Conservation (phyloP, 2,888 invertebrate species). For the Phania funesta region DNA sequence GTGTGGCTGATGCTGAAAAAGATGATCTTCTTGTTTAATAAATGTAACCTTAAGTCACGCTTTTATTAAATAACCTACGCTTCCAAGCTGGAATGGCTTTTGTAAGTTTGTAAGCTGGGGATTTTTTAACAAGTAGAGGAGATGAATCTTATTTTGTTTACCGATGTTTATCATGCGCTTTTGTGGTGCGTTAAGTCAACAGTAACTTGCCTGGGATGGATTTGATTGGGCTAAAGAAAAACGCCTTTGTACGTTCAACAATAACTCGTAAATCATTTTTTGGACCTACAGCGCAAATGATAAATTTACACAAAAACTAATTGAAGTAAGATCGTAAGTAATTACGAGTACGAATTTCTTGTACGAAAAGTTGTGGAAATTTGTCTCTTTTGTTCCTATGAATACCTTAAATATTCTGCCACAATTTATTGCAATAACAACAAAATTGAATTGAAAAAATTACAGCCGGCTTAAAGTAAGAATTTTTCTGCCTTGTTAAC, state of each 20-base stretch:
- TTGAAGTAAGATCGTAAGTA: neutral
- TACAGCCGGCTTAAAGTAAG: neutral
- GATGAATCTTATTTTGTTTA: neutral
- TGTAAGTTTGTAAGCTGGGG: neutral
- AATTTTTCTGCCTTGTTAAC: constrained; percentile 9
- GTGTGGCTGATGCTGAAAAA: constrained; percentile 18
- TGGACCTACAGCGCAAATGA: neutral
- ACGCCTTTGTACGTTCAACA: constrained; percentile 54
- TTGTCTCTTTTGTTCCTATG: no score
- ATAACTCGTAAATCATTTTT: constrained; percentile 50
- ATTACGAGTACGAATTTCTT: no score
- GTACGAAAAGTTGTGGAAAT: no score
- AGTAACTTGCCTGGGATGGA: constrained; percentile 26
- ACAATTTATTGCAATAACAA: neutral
- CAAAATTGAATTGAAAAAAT: neutral
- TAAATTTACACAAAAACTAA: neutral
- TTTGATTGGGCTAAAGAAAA: constrained; percentile 29
- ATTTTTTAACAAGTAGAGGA: neutral
- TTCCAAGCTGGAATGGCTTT: constrained; percentile 9
- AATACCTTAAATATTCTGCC: neutral
- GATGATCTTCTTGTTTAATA: constrained; percentile 60
- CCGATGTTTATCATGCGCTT: neutral
- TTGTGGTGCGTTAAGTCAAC: constrained; percentile 33
- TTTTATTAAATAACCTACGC: constrained; percentile 66
- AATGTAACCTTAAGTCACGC: constrained; percentile 66